A percentile compares a stretch with the other conserved stretches of the same genome.
These are phyloP conservation scores for Meandrusa payeni DNA, from an alignment of 2,888 invertebrate genomes.

Conservation along the genomic window DNA sequence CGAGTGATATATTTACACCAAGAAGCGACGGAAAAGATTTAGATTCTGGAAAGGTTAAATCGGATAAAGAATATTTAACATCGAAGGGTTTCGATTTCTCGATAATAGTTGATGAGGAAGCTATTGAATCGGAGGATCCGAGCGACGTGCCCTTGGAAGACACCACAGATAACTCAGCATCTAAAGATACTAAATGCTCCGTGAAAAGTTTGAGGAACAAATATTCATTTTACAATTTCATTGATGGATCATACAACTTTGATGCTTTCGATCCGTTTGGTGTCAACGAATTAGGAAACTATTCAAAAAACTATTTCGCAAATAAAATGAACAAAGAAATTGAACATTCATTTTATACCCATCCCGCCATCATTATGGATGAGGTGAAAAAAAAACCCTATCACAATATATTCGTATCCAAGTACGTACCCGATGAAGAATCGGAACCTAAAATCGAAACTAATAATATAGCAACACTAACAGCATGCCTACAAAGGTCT, in stretches of 20 bases:
- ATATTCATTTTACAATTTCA: slow-evolving; percentile 63
- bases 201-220: slow-evolving; percentile 33
- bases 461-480: slow-evolving; percentile 71
- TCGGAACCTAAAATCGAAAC: slow-evolving; percentile 48
- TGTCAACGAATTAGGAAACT: slow-evolving; percentile 42
- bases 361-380: slow-evolving; percentile 62
- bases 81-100: slow-evolving; percentile 68
- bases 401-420: slow-evolving; percentile 59
- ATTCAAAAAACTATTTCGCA: slow-evolving; percentile 49
- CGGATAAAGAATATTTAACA: slow-evolving; percentile 53
- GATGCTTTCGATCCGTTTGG: slow-evolving; percentile 71
- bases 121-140: slow-evolving; percentile 41
- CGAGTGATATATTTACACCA: slow-evolving; percentile 58
- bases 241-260: slow-evolving; percentile 72
- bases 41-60: slow-evolving; percentile 42
- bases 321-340: slow-evolving; percentile 51
- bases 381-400: slow-evolving; percentile 68
- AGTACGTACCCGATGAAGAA: slow-evolving; percentile 44
- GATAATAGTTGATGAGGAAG: slow-evolving; percentile 59
- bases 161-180: slow-evolving; percentile 48
- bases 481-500: slow-evolving; percentile 84
- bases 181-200: slow-evolving; percentile 38
- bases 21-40: slow-evolving; percentile 52
- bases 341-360: slow-evolving; percentile 53
- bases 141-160: slow-evolving; percentile 39